Evolutionary conservation across 2,113 vertebrate genomes (phyloP), one percentile per base, ranked within the genome.

Genomic region (Perccottus glenii): DNA sequence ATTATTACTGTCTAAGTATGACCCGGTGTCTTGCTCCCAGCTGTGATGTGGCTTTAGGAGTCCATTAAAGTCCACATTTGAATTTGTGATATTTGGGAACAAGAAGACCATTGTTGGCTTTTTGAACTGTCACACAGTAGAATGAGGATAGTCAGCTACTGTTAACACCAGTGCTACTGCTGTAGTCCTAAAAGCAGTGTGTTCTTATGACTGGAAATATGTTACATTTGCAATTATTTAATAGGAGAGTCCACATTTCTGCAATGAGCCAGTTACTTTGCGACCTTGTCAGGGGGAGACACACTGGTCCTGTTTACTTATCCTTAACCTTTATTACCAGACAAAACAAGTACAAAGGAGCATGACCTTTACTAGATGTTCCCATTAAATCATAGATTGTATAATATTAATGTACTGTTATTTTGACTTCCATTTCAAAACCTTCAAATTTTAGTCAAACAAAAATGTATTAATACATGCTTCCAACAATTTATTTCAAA

Each of bases 31-130:
- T 66, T 62, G 12, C 52, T 51, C 38, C 38, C 50, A 52, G 71
- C 71, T 11, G 66, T 63, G 55, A 16, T 72, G 49, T 3, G 5
- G 38, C 60, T 75, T 73, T 64, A 73, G 33, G 49, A 66, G 60
- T 48, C 62, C 16, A 53, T 75, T 64, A 78, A 81, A 47, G 32
- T 66, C 65, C 64, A 57, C 64, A 52, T 70, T 82, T 69, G 66
- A 81, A 33, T 73, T 55, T 52, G 15, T 60, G 65, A 70, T 67
- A 38, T 52, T 70, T 49, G 15, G 63, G 51, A 75, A 84, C 83
- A 87, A 78, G 56, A 32, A 27, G 58, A 15, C 69, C 56, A 64
- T 67, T 84, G 81, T 84, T 73, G 43, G 10, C 27, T 79, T 70
- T 81, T 69, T 36, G 45, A 65, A 44, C 5, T 6, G 6, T 55